Evolutionary conservation across 1,140 invertebrate species (phyloP), one percentile per base, ranked within the genome.

Genomic region (Procambarus clarkii): DNA sequence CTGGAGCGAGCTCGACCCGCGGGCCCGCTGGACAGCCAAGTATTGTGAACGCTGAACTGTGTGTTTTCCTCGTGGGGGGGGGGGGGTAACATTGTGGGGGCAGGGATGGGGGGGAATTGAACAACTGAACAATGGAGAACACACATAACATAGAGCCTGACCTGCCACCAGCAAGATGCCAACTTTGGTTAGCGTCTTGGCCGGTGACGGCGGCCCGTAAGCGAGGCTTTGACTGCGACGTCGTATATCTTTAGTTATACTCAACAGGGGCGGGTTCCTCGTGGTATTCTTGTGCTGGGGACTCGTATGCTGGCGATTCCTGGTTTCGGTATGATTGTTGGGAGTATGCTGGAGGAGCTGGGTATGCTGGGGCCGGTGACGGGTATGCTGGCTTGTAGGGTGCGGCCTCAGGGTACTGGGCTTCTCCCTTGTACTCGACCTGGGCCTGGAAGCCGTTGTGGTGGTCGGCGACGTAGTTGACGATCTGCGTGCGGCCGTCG

Each of bases 381-480:
- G 69, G 69, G 24, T 74, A 34, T 7, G n/a, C 69, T 34, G 69
- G 69, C 69, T 74, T n/a, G 69, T 74, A 34, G 3, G 4, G 7
- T 8, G 15, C n/a, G 11, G n/a, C 2, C 15, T 88, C 88, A n/a
- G 94, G 94, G 91, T 92, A 94, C 82, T 92, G 92, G 2, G 94
- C 94, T 86, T 94, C 94, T 11, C 94, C 94, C 88, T 94, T 94
- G 88, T 94, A 94, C 24, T 93, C 93, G 3, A 95, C 94, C 81
- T 94, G 93, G 46, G 94, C 94, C 82, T 94, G 93, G 93, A 94
- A 95, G 64, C 94, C 92, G 80, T 92, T 92, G 77, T 92, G 48
- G 64, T 92, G 86, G 82, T 93, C 92, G 21, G 92, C 92, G 18
- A 86, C 60, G 85, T 93, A 93, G 9, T 54, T 92, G 2, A 93